A percentile compares a stretch with the other conserved stretches of the same genome.
These are phyloP conservation scores for Platysternon megacephalum DNA, from an alignment of 2,113 vertebrate genomes.

Conservation along the genomic window DNA sequence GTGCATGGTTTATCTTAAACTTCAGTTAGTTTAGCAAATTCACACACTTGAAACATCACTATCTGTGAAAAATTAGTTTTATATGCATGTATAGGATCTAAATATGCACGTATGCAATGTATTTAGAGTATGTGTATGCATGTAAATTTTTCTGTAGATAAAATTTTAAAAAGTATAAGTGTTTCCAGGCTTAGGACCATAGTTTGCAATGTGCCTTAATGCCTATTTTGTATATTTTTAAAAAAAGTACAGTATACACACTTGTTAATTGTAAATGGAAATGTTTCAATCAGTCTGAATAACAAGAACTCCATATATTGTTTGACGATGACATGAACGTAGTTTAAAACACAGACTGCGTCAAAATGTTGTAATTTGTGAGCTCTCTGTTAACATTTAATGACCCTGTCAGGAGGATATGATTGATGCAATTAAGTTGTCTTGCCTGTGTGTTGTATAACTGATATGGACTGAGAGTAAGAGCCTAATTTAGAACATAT, in stretches of 20 bases:
- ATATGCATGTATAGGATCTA: not conserved
- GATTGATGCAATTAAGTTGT: conserved; percentile 87
- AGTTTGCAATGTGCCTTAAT: not conserved
- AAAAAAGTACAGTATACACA: not conserved
- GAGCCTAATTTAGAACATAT: conserved; percentile 88
- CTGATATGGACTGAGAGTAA: conserved; percentile 87
- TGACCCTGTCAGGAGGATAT: conserved; percentile 81
- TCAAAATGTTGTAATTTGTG: conserved; percentile 78
- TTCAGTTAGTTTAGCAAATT: not conserved
- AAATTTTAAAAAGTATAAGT: not conserved
- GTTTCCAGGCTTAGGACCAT: not conserved
- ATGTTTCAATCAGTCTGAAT: conserved; percentile 5
- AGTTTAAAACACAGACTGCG: conserved; percentile 54
- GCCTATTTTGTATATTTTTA: not conserved
- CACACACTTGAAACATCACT: not conserved
- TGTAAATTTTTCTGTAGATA: not conserved
- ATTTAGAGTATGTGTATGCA: not conserved
- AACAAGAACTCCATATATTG: not conserved
- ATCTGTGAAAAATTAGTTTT: conserved; percentile 13
- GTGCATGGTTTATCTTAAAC: conserved; percentile 28
- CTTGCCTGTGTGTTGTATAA: conserved; percentile 89
- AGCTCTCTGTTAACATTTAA: conserved; percentile 81
- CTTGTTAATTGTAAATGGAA: not conserved
- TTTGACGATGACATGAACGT: conserved; percentile 22
- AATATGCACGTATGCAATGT: conserved; percentile 3